These are phyloP conservation scores for Melieria omissa DNA, from an alignment of 2,888 invertebrate species.

Conservation along the genomic window DNA sequence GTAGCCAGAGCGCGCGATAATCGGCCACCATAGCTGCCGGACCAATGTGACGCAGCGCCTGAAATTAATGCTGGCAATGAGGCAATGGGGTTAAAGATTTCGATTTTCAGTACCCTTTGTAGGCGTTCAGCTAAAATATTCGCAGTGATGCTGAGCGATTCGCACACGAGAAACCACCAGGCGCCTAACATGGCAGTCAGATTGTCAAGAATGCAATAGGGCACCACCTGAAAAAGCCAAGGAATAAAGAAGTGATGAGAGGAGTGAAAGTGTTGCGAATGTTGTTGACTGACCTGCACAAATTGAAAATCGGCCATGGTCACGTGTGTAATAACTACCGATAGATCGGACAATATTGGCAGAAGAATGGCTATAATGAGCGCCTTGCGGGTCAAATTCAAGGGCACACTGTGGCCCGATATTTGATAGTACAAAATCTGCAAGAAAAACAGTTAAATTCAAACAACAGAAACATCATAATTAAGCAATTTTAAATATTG, in stretches of 20 bases:
- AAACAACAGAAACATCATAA: background rate
- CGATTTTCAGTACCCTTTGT: conserved; percentile 68
- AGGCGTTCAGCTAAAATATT: conserved; percentile 76
- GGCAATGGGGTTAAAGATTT: conserved; percentile 22
- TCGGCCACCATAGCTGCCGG: conserved; percentile 77
- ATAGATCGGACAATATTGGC: conserved; percentile 73
- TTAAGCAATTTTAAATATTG: too few relatives aligned
- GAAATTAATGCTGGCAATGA: background rate
- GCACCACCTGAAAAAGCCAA: conserved; percentile 68
- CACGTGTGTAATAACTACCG: conserved; percentile 75
- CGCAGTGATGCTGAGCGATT: conserved; percentile 74
- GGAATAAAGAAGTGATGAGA: conserved; percentile 4
- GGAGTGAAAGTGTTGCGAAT: background rate
- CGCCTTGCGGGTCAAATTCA: conserved; percentile 72
- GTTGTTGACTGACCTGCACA: conserved; percentile 68
- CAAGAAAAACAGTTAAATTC: background rate
- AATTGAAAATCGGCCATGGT: conserved; percentile 78
- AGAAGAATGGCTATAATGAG: conserved; percentile 71
- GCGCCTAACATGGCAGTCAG: conserved; percentile 77
- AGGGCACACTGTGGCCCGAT: conserved; percentile 70
- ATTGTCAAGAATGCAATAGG: conserved; percentile 77
- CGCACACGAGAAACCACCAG: conserved; percentile 78
- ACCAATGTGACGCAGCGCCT: conserved; percentile 76
- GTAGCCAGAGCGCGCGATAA: conserved; percentile 78
- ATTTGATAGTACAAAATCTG: conserved; percentile 73